Evolutionary conservation across 2,113 vertebrate species (phyloP).

Genomic region (Melanerpes aurifrons): DNA sequence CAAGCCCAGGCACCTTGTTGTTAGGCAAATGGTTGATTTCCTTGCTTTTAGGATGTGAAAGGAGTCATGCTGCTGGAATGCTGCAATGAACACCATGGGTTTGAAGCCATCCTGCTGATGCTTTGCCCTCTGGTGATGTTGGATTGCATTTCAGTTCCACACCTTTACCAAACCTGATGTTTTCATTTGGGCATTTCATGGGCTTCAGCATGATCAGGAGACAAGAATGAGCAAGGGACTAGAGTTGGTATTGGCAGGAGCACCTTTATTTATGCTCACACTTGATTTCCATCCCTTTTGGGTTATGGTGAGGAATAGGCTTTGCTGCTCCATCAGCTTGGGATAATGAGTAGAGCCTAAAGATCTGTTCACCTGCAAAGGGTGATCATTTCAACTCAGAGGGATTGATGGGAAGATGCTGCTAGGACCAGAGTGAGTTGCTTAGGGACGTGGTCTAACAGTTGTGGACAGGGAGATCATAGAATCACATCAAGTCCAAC

Average conservation of each 20-base stretch:
- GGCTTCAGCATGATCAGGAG: background rate
- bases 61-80: background rate
- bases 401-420: background rate
- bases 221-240: background rate
- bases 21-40: background rate
- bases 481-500: too few relatives aligned
- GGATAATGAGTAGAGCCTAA: background rate
- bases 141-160: background rate
- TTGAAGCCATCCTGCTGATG: background rate
- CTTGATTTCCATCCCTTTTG: background rate
- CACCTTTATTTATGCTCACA: background rate
- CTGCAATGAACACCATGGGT: background rate
- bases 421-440: background rate
- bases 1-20: background rate
- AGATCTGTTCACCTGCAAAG: background rate
- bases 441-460: too few relatives aligned
- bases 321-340: background rate
- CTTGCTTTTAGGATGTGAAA: background rate
- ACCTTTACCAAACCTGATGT: background rate
- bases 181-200: background rate
- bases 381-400: accelerated
- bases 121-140: background rate
- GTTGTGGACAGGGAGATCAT: too few relatives aligned
- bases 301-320: background rate
- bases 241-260: background rate